Evolutionary conservation across 1,140 invertebrate species (phyloP).

Genomic region (Euwallacea fornicatus): DNA sequence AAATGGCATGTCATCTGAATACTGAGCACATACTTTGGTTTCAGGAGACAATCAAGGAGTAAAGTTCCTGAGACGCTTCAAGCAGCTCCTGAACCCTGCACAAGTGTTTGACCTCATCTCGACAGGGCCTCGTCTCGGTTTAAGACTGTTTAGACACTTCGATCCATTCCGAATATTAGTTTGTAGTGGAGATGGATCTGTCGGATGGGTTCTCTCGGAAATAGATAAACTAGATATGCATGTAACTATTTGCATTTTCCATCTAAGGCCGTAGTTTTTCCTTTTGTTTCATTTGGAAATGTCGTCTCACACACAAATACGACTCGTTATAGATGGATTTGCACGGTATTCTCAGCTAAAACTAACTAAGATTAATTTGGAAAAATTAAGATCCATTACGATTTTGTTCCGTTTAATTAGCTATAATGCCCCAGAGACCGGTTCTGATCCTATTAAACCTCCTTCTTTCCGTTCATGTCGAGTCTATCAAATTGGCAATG

Average conservation of each 20-base stretch:
- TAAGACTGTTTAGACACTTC: conserved; percentile 86
- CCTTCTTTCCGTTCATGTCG: too few species aligned
- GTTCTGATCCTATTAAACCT: too few species aligned
- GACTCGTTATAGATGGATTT: too few species aligned
- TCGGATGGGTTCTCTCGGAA: conserved; percentile 92
- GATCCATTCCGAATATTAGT: conserved; percentile 90
- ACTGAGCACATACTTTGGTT: conserved; percentile 6
- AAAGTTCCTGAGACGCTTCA: conserved; percentile 94
- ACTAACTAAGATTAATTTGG: too few species aligned
- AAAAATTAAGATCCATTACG: too few species aligned
- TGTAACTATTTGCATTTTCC: conserved; percentile 60
- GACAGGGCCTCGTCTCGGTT: conserved; percentile 81
- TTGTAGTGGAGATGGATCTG: conserved; percentile 91
- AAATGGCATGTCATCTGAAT: too few species aligned
- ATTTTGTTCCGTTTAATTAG: too few species aligned
- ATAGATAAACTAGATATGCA: conserved; percentile 91
- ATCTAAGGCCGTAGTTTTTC: conserved; percentile 38
- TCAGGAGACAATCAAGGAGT: conserved; percentile 93
- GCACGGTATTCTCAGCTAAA: too few species aligned
- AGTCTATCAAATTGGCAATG: too few species aligned
- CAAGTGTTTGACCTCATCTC: conserved; percentile 96
- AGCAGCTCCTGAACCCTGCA: conserved; percentile 93
- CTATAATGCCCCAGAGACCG: too few species aligned
- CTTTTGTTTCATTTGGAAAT: too few species aligned
- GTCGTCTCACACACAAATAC: too few species aligned